Evolutionary conservation across 2,888 invertebrate genomes (phyloP), one percentile per base, ranked within the genome.

Genomic region (Brachypalpus laphriformis): DNA sequence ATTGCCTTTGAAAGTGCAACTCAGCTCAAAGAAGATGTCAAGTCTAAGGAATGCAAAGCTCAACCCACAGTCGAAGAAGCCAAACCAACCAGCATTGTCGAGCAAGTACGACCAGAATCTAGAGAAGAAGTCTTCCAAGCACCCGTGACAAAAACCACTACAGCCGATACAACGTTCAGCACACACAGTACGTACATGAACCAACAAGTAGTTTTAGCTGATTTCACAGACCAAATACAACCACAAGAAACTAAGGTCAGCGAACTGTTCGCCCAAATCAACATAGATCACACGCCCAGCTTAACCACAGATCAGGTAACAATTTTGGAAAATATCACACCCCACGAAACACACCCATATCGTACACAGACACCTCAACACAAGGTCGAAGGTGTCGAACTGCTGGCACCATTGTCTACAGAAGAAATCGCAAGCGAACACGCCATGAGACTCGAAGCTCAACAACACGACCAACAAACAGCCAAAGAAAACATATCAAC

Each of bases 151-250:
- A 78, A 25, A 47, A n/a, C 59, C 7, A 57, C 80, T 54, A 86
- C 49, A 51, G 87, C 88, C 66, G 80, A 75, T 72, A 57, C 89
- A 47, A 76, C 82, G 40, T 83, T 88, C 28, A 87, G 68, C 65
- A 87, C 89, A 72, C 88, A 89, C 66, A 89, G 88, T 88, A 90
- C 89, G 88, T 90, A 89, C 88, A 78, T 90, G 22, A 87, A 86
- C 81, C 87, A 89, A 85, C 87, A 89, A 88, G 86, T 87, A 66
- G 54, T 87, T n/a, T 37, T 87, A 86, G 87, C 87, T 16, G 89
- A 90, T 59, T 87, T 88, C 47, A 87, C 87, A 66, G 70, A 68
- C 9, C 76, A 72, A 51, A 45, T 87, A 54, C 59, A 81, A n/a
- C 54, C 51, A 78, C 25, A 68, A 57, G 51, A 82, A 77, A 57